These are phyloP conservation scores for Ephydatia muelleri DNA, from an alignment of 37 sponge, comb jelly and placozoan genomes.

Conservation along the genomic window DNA sequence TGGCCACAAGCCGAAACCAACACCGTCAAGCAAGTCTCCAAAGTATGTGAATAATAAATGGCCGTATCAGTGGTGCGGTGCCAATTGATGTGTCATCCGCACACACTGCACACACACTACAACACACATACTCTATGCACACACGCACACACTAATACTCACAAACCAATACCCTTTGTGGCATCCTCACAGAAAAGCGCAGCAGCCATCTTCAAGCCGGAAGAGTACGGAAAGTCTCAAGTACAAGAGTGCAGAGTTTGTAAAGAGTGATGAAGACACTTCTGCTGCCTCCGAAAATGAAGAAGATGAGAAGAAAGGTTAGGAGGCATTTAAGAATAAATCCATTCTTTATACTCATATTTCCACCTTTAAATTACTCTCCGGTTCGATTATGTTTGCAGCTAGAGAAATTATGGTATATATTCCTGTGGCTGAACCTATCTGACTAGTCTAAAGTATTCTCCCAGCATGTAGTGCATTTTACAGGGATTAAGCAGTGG, in stretches of 20 bases:
- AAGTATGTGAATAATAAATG: neutral
- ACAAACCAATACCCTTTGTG: neutral
- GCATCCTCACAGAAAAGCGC: neutral
- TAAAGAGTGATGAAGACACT: conserved; percentile 44
- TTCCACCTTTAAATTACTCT: too few relatives aligned
- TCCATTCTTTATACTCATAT: too few relatives aligned
- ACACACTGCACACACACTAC: neutral
- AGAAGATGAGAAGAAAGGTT: conserved; percentile 2
- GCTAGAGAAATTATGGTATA: too few relatives aligned
- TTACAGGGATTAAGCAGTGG: too few relatives aligned
- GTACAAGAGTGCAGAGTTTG: conserved; percentile 66
- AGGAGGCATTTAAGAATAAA: neutral
- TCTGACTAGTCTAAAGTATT: too few relatives aligned
- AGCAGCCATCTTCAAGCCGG: neutral
- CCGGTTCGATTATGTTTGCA: too few relatives aligned
- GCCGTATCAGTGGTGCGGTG: neutral
- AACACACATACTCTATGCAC: too few relatives aligned
- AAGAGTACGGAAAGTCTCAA: conserved; percentile 8
- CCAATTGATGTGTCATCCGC: neutral
- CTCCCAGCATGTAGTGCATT: too few relatives aligned
- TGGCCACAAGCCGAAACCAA: neutral
- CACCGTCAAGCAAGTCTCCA: neutral
- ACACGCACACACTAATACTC: neutral
- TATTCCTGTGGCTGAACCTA: too few relatives aligned
- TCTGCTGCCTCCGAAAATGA: conserved; percentile 41